Percentiles rank a stretch among this genome's conserved stretches.
These are phyloP conservation scores for Balaenoptera acutorostrata DNA, from an alignment of 2,113 vertebrate genomes.

Conservation along the genomic window DNA sequence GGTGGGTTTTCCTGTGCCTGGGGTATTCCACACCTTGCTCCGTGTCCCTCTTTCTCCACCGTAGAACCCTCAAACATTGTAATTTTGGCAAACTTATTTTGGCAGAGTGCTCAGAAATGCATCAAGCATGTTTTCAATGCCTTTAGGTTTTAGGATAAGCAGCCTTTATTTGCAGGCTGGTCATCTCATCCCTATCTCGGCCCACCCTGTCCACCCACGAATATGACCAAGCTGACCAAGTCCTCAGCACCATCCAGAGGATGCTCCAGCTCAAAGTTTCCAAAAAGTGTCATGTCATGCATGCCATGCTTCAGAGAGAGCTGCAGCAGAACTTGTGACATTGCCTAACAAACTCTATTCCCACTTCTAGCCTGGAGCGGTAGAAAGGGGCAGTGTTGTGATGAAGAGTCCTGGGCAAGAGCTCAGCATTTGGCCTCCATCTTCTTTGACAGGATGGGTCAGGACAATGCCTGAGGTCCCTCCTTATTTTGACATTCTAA, in stretches of 20 bases:
- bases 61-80: background rate
- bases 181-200: background rate
- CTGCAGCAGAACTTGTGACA: background rate
- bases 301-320: background rate
- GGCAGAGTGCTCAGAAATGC: background rate
- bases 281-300: background rate
- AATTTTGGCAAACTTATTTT: background rate
- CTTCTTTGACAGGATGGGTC: background rate
- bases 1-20: background rate
- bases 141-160: background rate
- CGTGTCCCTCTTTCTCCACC: background rate
- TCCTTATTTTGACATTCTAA: background rate
- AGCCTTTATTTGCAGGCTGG: background rate
- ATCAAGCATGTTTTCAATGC: background rate
- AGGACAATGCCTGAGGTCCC: background rate
- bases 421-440: background rate
- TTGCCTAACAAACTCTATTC: background rate
- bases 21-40: background rate
- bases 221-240: no score
- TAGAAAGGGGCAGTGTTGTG: background rate
- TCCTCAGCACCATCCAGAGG: background rate
- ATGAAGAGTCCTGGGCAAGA: background rate
- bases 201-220: no score
- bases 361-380: background rate
- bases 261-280: background rate